Evolutionary conservation across 2,797 vertebrate genomes (phyloP).

Genomic region (Tapirus indicus): DNA sequence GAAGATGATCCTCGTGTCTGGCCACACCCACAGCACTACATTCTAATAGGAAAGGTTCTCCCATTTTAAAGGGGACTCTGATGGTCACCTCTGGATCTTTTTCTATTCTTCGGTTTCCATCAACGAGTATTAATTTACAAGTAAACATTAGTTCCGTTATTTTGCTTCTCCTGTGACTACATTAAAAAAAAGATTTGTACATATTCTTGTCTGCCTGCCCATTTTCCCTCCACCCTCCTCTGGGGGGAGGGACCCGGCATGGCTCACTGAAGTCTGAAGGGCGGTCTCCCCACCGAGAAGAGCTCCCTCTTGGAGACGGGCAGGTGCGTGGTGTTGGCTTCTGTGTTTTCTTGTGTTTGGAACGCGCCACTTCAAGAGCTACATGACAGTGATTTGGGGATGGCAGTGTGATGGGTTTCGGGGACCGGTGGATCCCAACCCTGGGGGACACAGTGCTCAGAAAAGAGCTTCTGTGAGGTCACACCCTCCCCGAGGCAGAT

Average conservation of each 20-base stretch:
- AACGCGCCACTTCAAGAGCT: background rate
- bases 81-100: background rate
- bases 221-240: background rate
- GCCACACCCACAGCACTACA: fast-evolving
- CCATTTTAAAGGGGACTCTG: background rate
- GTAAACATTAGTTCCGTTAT: background rate
- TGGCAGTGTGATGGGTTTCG: background rate
- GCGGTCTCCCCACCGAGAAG: fast-evolving
- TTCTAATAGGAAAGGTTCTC: background rate
- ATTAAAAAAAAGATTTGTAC: background rate
- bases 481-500: fast-evolving
- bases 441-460: fast-evolving
- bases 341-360: background rate
- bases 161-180: background rate
- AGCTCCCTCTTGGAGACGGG: fast-evolving
- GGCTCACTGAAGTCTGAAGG: background rate
- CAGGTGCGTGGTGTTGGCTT: fast-evolving
- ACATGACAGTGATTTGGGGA: background rate
- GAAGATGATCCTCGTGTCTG: fast-evolving
- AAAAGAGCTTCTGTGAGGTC: background rate
- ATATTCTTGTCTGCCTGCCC: background rate
- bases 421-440: too few species aligned
- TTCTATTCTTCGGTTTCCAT: background rate
- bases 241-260: background rate
- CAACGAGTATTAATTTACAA: background rate